Evolutionary conservation across 1,140 invertebrate genomes (phyloP).

Genomic region (Homalodisca vitripennis): DNA sequence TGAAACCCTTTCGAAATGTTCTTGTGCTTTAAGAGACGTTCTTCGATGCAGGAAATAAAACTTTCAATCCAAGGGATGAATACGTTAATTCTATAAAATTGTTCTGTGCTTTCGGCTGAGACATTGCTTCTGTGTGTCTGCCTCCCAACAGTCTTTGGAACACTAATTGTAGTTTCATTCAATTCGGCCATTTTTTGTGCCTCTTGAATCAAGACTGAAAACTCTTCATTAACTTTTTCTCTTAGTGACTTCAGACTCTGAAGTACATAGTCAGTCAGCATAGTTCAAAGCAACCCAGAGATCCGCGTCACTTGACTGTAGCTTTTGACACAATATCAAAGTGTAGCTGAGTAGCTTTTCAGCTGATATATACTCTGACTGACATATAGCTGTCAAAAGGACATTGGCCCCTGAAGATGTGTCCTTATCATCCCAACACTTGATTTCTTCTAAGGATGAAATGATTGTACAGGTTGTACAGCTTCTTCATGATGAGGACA

Average conservation of each 20-base stretch:
- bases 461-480: background rate
- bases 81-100: too few species aligned
- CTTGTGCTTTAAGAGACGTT: conserved; percentile 17
- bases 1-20: too few species aligned
- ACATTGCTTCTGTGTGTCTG: conserved; percentile 3
- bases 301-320: too few species aligned
- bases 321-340: background rate
- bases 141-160: background rate
- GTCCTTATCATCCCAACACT: too few species aligned
- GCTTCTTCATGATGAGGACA: conserved; percentile 13
- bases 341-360: too few species aligned
- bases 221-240: conserved; percentile 1
- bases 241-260: too few species aligned
- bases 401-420: background rate
- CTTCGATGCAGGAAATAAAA: too few species aligned
- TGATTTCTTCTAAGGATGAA: too few species aligned
- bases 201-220: background rate
- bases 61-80: too few species aligned
- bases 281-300: too few species aligned
- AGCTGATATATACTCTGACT: too few species aligned
- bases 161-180: background rate
- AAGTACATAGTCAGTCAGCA: too few species aligned
- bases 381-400: background rate
- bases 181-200: background rate
- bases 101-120: background rate